Evolutionary conservation across 2,888 invertebrate genomes (phyloP).

Genomic region (Nebria salina): DNA sequence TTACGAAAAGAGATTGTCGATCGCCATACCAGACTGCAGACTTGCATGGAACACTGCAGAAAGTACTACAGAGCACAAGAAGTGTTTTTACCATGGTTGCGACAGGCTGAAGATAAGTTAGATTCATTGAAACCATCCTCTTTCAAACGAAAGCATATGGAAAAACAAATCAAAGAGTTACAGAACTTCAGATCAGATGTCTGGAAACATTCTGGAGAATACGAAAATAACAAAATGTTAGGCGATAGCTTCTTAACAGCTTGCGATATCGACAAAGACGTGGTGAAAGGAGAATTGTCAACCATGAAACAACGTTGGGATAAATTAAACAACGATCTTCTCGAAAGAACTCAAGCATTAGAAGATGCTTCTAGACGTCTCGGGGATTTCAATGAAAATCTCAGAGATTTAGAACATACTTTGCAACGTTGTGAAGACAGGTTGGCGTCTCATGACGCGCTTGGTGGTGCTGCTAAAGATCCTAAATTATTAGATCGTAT

Average conservation of each 20-base stretch:
- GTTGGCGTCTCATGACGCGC: constrained; percentile 76
- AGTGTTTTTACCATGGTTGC: constrained; percentile 87
- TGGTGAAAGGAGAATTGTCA: constrained; percentile 83
- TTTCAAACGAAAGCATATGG: constrained; percentile 86
- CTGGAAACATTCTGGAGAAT: constrained; percentile 93
- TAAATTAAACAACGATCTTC: constrained; percentile 83
- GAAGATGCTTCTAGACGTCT: constrained; percentile 86
- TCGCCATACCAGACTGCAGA: constrained; percentile 85
- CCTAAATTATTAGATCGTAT: constrained; percentile 86
- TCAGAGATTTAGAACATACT: constrained; percentile 85
- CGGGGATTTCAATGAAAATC: constrained; percentile 84
- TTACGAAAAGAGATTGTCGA: constrained; percentile 88
- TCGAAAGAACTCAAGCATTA: constrained; percentile 79
- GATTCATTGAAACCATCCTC: constrained; percentile 80
- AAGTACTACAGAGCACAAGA: constrained; percentile 89
- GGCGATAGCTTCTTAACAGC: constrained; percentile 89
- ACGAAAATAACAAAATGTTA: constrained; percentile 84
- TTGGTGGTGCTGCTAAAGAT: constrained; percentile 80
- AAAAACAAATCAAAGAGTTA: constrained; percentile 86
- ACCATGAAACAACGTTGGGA: constrained; percentile 91
- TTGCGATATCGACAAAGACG: constrained; percentile 91
- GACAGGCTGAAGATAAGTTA: constrained; percentile 86
- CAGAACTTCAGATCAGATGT: constrained; percentile 90
- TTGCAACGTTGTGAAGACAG: constrained; percentile 91
- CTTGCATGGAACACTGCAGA: constrained; percentile 91